Evolutionary conservation across 2,113 vertebrate genomes (phyloP).

Genomic region (Oncorhynchus keta): DNA sequence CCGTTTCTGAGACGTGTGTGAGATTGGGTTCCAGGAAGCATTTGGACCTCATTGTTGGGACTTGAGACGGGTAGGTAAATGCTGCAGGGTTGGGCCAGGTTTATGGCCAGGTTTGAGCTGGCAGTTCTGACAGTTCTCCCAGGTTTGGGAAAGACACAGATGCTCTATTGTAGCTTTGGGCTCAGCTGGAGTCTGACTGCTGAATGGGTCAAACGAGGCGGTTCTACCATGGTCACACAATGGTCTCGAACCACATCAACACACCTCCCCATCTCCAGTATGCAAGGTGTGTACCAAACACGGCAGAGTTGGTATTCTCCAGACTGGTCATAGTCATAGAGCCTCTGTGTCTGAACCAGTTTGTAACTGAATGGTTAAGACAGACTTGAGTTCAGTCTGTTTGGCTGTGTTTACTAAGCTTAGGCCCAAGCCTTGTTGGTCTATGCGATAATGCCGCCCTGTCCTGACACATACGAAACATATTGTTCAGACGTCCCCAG

Average conservation of each 20-base stretch:
- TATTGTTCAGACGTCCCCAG: background rate
- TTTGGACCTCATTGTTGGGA: constrained; percentile 1
- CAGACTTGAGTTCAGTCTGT: background rate
- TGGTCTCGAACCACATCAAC: background rate
- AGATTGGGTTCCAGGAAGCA: background rate
- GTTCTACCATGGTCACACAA: background rate
- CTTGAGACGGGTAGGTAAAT: background rate
- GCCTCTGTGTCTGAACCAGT: background rate
- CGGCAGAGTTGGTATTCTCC: background rate
- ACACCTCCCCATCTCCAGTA: background rate
- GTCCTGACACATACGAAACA: background rate
- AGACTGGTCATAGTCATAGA: background rate
- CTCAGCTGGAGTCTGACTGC: background rate
- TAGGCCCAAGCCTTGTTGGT: background rate
- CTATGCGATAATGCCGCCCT: background rate
- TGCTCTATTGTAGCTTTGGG: background rate
- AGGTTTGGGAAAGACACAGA: background rate
- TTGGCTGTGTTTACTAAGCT: constrained; percentile 1
- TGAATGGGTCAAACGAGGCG: background rate
- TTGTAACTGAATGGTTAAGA: background rate
- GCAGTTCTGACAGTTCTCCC: background rate
- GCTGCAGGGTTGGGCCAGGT: background rate
- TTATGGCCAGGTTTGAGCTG: background rate
- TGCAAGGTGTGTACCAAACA: background rate
- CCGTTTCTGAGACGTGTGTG: background rate